These are phyloP conservation scores for Trematocara marginatum DNA, from an alignment of 2,113 vertebrate species.

Conservation along the genomic window DNA sequence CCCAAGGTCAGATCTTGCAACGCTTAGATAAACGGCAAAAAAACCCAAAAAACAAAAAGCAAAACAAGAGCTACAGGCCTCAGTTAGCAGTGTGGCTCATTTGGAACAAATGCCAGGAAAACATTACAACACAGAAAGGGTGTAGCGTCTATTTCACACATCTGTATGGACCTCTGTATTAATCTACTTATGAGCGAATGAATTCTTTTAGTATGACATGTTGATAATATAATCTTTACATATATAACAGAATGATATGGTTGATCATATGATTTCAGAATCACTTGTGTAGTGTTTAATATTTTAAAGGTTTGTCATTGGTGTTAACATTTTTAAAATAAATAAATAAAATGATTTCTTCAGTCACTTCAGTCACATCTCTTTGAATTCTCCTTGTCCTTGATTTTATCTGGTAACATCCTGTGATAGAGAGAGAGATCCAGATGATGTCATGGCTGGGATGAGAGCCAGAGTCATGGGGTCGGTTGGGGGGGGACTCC, in stretches of 20 bases:
- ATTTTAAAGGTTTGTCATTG: neutral
- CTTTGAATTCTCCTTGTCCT: neutral
- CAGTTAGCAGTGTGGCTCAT: neutral
- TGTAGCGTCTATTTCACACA: neutral
- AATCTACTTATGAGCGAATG: neutral
- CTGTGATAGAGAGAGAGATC: neutral
- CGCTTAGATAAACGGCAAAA: neutral
- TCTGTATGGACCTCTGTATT: neutral
- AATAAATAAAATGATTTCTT: neutral
- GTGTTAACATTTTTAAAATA: neutral
- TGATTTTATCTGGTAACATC: neutral
- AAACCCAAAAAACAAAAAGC: accelerated
- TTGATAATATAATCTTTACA: neutral
- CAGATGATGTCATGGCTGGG: neutral
- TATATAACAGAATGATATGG: neutral
- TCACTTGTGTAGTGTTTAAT: neutral
- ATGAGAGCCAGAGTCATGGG: slow-evolving; percentile 5
- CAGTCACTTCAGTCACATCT: neutral
- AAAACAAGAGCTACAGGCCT: neutral
- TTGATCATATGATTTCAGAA: neutral
- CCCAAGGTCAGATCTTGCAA: neutral
- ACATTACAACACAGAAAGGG: neutral
- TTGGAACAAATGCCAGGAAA: neutral
- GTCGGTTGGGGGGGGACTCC: slow-evolving; percentile 29
- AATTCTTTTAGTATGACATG: neutral